Percentiles rank a stretch among this genome's conserved stretches.
phyloP scores from a whole-genome alignment of 2,888 invertebrate species.

The Sinohyriopsis cumingii region DNA sequence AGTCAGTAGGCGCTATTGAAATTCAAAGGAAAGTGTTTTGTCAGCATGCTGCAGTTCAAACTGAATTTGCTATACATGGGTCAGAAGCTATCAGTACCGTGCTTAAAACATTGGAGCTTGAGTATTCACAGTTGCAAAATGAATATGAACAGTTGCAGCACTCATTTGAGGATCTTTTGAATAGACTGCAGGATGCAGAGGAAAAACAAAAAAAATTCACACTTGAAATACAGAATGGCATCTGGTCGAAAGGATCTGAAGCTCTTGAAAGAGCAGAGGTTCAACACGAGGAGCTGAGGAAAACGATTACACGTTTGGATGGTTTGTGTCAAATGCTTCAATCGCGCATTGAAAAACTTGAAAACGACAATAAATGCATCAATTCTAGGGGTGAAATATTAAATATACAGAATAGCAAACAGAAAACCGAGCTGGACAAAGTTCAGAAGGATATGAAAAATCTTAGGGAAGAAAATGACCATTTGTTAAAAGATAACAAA shows the following conservation, averaged over 20 bases:
- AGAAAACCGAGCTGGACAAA: constrained; percentile 21
- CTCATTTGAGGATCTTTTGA: constrained; percentile 1
- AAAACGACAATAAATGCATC: constrained; percentile 13
- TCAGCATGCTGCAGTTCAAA: too few species aligned
- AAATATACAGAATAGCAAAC: constrained; percentile 20
- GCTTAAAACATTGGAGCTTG: constrained; percentile 2
- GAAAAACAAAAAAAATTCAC: neutral
- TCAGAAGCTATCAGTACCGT: too few species aligned
- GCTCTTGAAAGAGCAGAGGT: constrained; percentile 4
- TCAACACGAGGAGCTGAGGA: constrained; percentile 7
- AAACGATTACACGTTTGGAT: constrained; percentile 4
- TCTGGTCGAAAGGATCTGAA: constrained; percentile 2
- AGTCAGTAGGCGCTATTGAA: too few species aligned
- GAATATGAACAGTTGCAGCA: constrained; percentile 5
- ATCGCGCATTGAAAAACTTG: constrained; percentile 24
- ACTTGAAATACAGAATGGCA: neutral
- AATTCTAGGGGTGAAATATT: constrained; percentile 20
- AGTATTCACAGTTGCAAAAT: neutral
- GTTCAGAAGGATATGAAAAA: constrained; percentile 23
- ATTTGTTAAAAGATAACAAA: constrained; percentile 25
- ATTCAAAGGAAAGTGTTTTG: too few species aligned
- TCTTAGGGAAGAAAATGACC: constrained; percentile 22
- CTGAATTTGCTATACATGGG: too few species aligned
- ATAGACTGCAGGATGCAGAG: constrained; percentile 4
- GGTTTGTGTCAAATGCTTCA: constrained; percentile 7